phyloP scores from a whole-genome alignment of 2,797 vertebrate genomes.

The Steatocranus sp. region DNA sequence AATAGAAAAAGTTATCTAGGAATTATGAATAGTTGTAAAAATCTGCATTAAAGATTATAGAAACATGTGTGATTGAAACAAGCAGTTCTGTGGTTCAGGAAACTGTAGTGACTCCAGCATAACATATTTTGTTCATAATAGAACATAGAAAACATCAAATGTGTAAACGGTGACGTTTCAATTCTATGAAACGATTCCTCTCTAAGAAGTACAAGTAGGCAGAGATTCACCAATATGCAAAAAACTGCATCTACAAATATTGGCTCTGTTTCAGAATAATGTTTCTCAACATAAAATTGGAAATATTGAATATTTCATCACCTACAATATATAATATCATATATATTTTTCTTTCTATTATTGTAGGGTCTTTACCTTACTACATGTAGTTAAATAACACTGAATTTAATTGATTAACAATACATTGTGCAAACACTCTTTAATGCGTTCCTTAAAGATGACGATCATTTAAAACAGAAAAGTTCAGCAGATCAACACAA shows the following conservation, averaged over 20 bases:
- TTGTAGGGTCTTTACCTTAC: neutral
- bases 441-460: neutral
- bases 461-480: neutral
- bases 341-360: neutral
- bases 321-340: neutral
- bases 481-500: neutral
- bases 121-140: neutral
- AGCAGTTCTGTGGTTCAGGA: neutral
- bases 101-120: neutral
- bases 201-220: neutral
- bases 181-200: neutral
- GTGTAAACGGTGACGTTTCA: neutral
- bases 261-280: neutral
- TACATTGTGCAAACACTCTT: neutral
- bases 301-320: neutral
- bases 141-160: neutral
- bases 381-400: neutral
- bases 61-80: neutral
- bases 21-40: neutral
- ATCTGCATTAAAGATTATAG: neutral
- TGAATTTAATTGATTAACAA: neutral
- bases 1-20: neutral
- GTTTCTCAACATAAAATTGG: neutral
- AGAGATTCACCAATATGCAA: neutral
- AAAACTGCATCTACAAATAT: neutral